phyloP scores from a whole-genome alignment of 2,888 invertebrate species.

The Pachliopta kotzebuea region DNA sequence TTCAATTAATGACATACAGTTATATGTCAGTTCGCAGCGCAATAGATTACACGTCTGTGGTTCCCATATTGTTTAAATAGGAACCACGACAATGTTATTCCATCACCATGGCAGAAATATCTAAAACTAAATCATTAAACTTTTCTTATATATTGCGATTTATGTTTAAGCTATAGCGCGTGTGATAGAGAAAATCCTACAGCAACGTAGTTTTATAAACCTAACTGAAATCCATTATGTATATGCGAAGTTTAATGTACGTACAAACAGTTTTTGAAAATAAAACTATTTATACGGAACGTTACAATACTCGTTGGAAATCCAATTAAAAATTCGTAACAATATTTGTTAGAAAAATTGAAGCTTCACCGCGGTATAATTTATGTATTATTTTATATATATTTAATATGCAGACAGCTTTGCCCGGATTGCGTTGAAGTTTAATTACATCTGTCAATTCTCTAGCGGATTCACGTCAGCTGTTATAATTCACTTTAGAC shows the following conservation, averaged over 20 bases:
- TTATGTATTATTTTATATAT: not conserved
- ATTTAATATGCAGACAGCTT: not conserved
- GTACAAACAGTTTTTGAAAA: too few relatives aligned
- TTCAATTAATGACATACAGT: slow-evolving; percentile 12
- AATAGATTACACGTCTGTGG: slow-evolving; percentile 13
- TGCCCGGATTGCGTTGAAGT: slow-evolving; percentile 1
- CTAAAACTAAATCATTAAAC: not conserved
- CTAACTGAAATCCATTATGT: not conserved
- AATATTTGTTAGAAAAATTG: not conserved
- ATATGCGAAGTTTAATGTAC: too few relatives aligned
- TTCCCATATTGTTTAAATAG: not conserved
- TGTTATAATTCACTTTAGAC: slow-evolving; percentile 9
- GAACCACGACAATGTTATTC: slow-evolving; percentile 1
- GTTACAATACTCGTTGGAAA: not conserved
- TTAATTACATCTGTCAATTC: slow-evolving; percentile 14
- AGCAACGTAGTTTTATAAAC: not conserved
- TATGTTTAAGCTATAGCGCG: too few relatives aligned
- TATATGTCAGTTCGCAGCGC: slow-evolving; percentile 6
- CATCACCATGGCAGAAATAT: not conserved
- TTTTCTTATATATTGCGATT: not conserved
- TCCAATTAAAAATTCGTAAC: slow-evolving; percentile 1
- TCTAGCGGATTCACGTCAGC: slow-evolving; percentile 11
- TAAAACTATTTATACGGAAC: too few relatives aligned
- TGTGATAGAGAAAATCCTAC: too few relatives aligned
- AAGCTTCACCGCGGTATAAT: not conserved